phyloP scores from a whole-genome alignment of 2,113 vertebrate species.

The Coracopsis vasa region DNA sequence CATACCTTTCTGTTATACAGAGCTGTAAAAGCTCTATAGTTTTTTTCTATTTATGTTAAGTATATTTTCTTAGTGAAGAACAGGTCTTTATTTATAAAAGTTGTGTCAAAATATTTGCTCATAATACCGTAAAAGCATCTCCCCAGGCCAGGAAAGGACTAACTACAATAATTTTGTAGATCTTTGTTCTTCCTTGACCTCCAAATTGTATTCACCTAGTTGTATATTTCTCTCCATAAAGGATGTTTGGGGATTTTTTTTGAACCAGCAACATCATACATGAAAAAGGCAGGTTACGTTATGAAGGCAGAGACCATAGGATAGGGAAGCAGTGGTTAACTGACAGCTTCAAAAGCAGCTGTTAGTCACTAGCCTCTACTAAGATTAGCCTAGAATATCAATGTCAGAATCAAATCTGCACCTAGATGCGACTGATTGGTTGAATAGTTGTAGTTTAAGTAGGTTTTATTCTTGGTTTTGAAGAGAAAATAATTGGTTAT shows the following conservation, averaged over 20 bases:
- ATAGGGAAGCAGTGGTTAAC: background rate
- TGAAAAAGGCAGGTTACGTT: background rate
- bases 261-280: background rate
- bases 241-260: background rate
- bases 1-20: background rate
- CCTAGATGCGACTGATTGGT: background rate
- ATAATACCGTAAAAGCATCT: background rate
- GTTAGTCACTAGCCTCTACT: background rate
- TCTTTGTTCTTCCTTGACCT: background rate
- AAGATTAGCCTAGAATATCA: background rate
- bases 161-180: background rate
- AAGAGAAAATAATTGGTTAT: background rate
- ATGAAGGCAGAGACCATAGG: background rate
- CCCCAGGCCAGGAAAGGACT: background rate
- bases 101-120: background rate
- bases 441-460: background rate
- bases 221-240: background rate
- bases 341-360: background rate
- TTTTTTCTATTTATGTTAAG: background rate
- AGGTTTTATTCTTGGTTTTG: background rate
- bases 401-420: background rate
- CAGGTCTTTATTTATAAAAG: background rate
- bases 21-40: background rate
- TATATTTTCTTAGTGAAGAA: background rate
- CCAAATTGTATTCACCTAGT: background rate